Evolutionary conservation across 2,113 vertebrate species (phyloP).

Genomic region (Meriones unguiculatus): DNA sequence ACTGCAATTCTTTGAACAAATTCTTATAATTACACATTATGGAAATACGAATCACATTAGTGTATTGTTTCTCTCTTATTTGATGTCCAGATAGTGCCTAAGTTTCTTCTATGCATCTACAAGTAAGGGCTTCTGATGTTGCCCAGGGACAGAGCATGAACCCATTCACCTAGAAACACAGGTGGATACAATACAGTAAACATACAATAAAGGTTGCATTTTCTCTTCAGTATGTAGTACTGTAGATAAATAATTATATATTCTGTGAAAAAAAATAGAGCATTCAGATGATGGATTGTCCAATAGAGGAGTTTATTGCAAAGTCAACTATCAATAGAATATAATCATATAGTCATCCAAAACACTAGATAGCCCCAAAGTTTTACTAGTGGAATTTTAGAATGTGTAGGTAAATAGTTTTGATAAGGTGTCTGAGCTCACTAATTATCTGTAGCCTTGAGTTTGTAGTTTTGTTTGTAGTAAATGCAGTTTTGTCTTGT

Average conservation of each 20-base stretch:
- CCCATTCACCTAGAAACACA: background rate
- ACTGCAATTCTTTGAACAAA: conserved; percentile 34
- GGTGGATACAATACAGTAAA: background rate
- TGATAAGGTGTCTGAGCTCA: background rate
- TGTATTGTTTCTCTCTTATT: conserved; percentile 6
- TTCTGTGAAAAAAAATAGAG: background rate
- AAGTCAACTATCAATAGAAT: background rate
- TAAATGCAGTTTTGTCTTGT: background rate
- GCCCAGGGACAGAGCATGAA: background rate
- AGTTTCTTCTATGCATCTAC: background rate
- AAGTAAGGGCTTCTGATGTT: background rate
- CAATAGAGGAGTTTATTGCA: background rate
- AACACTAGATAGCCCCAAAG: background rate
- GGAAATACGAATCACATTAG: conserved; percentile 43
- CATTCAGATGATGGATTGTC: background rate
- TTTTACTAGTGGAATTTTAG: background rate
- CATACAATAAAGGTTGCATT: background rate
- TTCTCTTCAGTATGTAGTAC: background rate
- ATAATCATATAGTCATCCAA: conserved; percentile 4
- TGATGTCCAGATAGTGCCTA: background rate
- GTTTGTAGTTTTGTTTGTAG: background rate
- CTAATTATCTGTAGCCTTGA: background rate
- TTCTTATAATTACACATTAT: conserved; percentile 46
- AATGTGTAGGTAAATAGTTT: background rate
- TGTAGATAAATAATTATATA: background rate